Conservation (phyloP, 2,888 invertebrate species). For the Ornithoptera priamus region DNA sequence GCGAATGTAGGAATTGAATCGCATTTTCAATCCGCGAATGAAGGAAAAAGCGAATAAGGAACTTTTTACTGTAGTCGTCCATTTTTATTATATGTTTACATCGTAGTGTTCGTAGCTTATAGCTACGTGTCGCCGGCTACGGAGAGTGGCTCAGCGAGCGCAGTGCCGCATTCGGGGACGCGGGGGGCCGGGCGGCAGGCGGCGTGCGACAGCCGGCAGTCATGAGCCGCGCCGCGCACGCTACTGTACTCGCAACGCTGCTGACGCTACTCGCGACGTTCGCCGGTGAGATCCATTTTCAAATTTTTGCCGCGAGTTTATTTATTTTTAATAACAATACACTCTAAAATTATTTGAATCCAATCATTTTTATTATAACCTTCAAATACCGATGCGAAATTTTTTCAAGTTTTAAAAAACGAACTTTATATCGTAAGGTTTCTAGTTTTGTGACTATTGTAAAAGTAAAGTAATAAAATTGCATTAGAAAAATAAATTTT, state of each 20-base stretch:
- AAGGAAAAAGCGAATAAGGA: no score
- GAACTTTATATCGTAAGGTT: no score
- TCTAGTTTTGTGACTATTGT: no score
- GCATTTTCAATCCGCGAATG: no score
- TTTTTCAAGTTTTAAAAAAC: no score
- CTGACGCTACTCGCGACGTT: constrained; percentile 60
- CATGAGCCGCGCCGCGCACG: constrained; percentile 61
- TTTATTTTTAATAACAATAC: not conserved
- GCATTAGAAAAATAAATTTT: no score
- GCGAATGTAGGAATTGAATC: no score
- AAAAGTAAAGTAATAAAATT: no score
- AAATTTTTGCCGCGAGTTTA: constrained; percentile 13
- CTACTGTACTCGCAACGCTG: constrained; percentile 32
- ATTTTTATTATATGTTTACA: no score
- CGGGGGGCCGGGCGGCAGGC: constrained; percentile 55
- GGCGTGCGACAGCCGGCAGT: constrained; percentile 50
- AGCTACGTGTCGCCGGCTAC: constrained; percentile 34
- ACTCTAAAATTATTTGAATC: not conserved
- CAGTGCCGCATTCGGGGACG: constrained; percentile 77
- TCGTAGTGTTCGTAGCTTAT: not conserved
- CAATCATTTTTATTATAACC: no score
- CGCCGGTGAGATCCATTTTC: constrained; percentile 60
- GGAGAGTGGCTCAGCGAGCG: constrained; percentile 47
- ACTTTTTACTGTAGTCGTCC: no score
- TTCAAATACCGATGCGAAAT: no score